Conservation (phyloP, 2,888 invertebrate genomes). For the Cosmopolites sordidus region DNA sequence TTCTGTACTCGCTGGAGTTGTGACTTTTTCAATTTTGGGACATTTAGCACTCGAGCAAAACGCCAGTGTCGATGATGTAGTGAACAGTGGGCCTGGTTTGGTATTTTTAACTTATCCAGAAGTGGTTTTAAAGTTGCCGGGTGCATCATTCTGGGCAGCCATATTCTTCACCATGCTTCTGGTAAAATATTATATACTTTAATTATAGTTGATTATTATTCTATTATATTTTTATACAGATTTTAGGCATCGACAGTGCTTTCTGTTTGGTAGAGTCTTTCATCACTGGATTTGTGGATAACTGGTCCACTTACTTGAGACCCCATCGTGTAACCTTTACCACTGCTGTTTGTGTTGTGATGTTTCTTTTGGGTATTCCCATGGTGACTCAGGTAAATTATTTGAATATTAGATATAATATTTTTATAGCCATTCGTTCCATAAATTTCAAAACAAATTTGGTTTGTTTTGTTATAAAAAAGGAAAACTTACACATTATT, state of each 20-base stretch:
- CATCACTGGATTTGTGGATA: constrained; percentile 57
- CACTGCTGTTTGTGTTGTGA: constrained; percentile 68
- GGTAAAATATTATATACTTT: constrained; percentile 44
- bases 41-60: constrained; percentile 59
- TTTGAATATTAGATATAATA: too few relatives aligned
- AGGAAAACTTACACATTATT: too few relatives aligned
- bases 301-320: constrained; percentile 55
- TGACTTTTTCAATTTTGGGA: constrained; percentile 72
- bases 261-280: constrained; percentile 65
- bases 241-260: constrained; percentile 71
- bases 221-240: constrained; percentile 46
- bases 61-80: constrained; percentile 51
- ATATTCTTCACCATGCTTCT: constrained; percentile 71
- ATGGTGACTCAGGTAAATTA: constrained; percentile 80
- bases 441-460: too few relatives aligned
- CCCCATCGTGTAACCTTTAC: constrained; percentile 64
- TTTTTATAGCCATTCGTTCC: too few relatives aligned
- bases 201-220: background rate
- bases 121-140: constrained; percentile 67
- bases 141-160: constrained; percentile 65
- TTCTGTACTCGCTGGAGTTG: constrained; percentile 68
- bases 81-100: constrained; percentile 65
- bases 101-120: constrained; percentile 73
- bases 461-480: too few relatives aligned
- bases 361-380: constrained; percentile 80